phyloP scores from a whole-genome alignment of 2,888 invertebrate species.

The Exocentrus adspersus region DNA sequence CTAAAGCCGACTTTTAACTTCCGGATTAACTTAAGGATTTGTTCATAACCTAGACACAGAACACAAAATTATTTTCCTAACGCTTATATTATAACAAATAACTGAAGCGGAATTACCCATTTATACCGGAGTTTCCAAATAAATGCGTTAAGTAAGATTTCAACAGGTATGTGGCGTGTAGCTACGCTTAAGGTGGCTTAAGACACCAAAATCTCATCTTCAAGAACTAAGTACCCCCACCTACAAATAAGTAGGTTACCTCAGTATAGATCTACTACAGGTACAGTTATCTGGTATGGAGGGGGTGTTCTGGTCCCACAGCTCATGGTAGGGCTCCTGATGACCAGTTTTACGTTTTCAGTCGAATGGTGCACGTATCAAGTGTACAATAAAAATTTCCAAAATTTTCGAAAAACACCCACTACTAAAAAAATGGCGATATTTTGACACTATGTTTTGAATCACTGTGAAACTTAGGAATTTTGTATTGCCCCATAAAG shows the following conservation, averaged over 20 bases:
- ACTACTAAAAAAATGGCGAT: slow-evolving; percentile 6
- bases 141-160: slow-evolving; percentile 21
- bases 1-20: no score
- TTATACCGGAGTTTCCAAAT: slow-evolving; percentile 34
- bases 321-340: slow-evolving; percentile 57
- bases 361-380: slow-evolving; percentile 52
- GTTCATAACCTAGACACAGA: slow-evolving; percentile 24
- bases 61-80: slow-evolving; percentile 35
- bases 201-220: slow-evolving; percentile 56
- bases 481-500: background rate
- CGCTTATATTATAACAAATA: slow-evolving; percentile 38
- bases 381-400: slow-evolving; percentile 22
- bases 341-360: slow-evolving; percentile 59
- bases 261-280: slow-evolving; percentile 62
- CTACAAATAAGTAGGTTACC: slow-evolving; percentile 61
- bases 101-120: slow-evolving; percentile 36
- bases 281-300: slow-evolving; percentile 59
- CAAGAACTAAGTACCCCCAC: slow-evolving; percentile 55
- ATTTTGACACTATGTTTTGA: slow-evolving; percentile 29
- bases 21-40: no score
- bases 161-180: slow-evolving; percentile 12
- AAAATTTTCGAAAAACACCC: slow-evolving; percentile 22
- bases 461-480: slow-evolving; percentile 6
- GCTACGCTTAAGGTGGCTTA: no score
- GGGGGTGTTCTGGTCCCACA: slow-evolving; percentile 49